These are phyloP conservation scores for Drosophila tristis DNA, from an alignment of 1,140 invertebrate genomes.

Conservation along the genomic window DNA sequence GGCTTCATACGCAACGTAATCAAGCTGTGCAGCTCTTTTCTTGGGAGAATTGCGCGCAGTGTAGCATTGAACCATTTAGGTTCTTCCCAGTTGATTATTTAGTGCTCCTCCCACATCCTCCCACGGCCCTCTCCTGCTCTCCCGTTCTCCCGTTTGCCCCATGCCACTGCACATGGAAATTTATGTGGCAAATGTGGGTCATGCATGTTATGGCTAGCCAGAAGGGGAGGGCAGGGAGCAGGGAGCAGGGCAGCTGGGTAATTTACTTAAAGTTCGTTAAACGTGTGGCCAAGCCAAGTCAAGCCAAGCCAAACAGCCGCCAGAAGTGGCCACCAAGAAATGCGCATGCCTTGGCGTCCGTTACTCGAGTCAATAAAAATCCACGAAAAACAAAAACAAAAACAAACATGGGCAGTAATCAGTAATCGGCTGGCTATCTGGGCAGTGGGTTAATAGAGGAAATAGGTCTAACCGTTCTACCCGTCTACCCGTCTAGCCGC, in stretches of 20 bases:
- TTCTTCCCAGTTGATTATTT: constrained; percentile 49
- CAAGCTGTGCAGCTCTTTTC: too few species aligned
- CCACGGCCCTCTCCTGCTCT: constrained; percentile 5
- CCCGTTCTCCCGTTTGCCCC: background rate
- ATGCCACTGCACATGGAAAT: constrained; percentile 35
- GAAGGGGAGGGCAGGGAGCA: constrained; percentile 5
- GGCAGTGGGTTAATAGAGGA: constrained; percentile 1
- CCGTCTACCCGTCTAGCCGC: background rate
- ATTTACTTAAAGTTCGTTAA: constrained; percentile 66
- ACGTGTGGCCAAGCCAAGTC: constrained; percentile 13
- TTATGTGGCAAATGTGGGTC: constrained; percentile 68
- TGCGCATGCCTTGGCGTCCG: constrained; percentile 30
- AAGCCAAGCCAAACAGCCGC: background rate
- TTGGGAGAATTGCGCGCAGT: constrained; percentile 37
- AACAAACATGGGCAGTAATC: constrained; percentile 18
- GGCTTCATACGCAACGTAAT: background rate
- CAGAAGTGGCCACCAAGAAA: constrained; percentile 26
- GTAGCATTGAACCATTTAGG: constrained; percentile 31
- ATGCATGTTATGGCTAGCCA: constrained; percentile 44
- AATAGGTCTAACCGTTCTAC: background rate
- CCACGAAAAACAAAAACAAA: too few species aligned
- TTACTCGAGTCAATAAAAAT: constrained; percentile 58
- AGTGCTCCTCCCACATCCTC: constrained; percentile 22
- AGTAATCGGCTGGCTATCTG: background rate
- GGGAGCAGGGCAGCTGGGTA: constrained; percentile 22